Evolutionary conservation across 2,888 invertebrate genomes (phyloP), one percentile per base, ranked within the genome.

Genomic region (Eristalinus aeneus): DNA sequence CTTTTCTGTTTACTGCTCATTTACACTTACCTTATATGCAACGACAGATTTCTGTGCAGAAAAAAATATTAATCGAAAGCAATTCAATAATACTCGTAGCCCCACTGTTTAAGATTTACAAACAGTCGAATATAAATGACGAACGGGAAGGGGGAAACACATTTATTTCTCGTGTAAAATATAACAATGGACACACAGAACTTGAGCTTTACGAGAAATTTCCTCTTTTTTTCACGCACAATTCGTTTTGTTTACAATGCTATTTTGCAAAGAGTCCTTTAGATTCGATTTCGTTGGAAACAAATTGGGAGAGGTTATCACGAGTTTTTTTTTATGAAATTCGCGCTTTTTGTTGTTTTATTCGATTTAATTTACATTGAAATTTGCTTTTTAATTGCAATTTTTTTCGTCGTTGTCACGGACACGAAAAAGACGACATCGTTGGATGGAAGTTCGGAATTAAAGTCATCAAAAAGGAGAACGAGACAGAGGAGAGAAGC

Each of bases 401-500:
- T 81, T 81, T 76, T 69, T 65, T 60, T 60, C 67, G 81, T 86
- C 86, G 86, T 85, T 80, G 80, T 86, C 77, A 78, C 86, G 82
- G 82, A 82, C 86, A 86, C 82, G 86, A 78, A 82, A 82, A 80
- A 85, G 78, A 86, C 86, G 81, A 86, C 86, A 86, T 82, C 82
- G 86, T 82, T 81, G 77, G 74, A 64, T 86, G 77, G 82, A 81
- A 74, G 82, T 86, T 80, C 86, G 86, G 86, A 82, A 81, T 82
- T 71, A 82, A 86, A 82, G 78, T 86, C 61, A 32, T 63, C 20
- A 34, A 73, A 73, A 56, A 36, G 23, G 27, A 11, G 65, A 20
- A 78, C 58, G 77, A 53, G 46, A 20, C 16, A 34, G 39, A 12
- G 64, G 31, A 72, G 20, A 60, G 53, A 69, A 64, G 32, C 34